phyloP scores from a whole-genome alignment of 1,140 invertebrate genomes.

The Teleopsis dalmanni region DNA sequence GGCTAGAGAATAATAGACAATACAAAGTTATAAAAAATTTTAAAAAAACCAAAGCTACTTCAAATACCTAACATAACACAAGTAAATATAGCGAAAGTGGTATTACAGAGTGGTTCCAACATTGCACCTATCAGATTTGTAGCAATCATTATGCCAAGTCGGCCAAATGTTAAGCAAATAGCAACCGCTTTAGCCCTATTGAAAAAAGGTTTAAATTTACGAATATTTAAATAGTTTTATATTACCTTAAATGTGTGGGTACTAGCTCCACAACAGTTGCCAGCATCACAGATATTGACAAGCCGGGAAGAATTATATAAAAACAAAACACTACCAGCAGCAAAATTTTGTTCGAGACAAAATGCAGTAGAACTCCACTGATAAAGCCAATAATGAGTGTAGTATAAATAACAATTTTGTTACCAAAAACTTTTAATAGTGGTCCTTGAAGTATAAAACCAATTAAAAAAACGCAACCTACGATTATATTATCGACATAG shows the following conservation, averaged over 20 bases:
- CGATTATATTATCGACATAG: slow-evolving; percentile 40
- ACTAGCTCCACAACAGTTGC: slow-evolving; percentile 45
- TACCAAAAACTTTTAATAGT: slow-evolving; percentile 35
- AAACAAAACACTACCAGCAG: slow-evolving; percentile 41
- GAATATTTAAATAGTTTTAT: background rate
- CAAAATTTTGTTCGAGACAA: slow-evolving; percentile 24
- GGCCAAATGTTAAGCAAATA: slow-evolving; percentile 51
- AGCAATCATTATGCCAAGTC: slow-evolving; percentile 50
- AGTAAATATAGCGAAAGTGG: slow-evolving; percentile 42
- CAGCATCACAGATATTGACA: slow-evolving; percentile 44
- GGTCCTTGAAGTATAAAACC: slow-evolving; percentile 34
- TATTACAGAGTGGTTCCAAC: slow-evolving; percentile 48
- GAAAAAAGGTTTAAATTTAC: background rate
- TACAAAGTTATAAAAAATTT: background rate
- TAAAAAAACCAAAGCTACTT: background rate
- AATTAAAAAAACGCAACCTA: slow-evolving; percentile 37
- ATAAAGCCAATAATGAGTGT: slow-evolving; percentile 20
- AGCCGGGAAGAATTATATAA: slow-evolving; percentile 40
- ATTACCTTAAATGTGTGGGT: slow-evolving; percentile 45
- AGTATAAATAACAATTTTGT: slow-evolving; percentile 32
- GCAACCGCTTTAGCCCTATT: slow-evolving; percentile 54
- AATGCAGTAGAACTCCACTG: slow-evolving; percentile 32
- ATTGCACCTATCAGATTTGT: slow-evolving; percentile 51
- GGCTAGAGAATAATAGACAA: slow-evolving; percentile 18
- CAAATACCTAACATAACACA: slow-evolving; percentile 24